Evolutionary conservation across 2,888 invertebrate species (phyloP), one percentile per base, ranked within the genome.

Genomic region (Liodrosophila aerea): DNA sequence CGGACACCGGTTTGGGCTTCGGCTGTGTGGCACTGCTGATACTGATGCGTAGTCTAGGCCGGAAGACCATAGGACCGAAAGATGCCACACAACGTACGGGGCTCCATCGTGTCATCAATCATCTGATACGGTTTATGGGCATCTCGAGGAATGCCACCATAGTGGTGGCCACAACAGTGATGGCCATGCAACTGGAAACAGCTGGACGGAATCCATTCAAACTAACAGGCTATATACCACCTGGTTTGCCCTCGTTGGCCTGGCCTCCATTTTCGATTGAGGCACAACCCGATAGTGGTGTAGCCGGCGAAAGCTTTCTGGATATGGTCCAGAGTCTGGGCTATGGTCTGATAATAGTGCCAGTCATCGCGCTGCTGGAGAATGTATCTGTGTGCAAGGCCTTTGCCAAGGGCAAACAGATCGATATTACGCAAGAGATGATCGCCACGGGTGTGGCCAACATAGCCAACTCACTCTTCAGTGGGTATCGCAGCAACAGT

Each of bases 381-480:
- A 95, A 95, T 81, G 95, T 97, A 68, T 95, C 97, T n/a, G 96
- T 87, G 5, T 87, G 87, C 64, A 87, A 87, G 47, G 87, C 87
- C n/a, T 87, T 88, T 30, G 92, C 94, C n/a, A 93, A 94, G 86
- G 95, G 95, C 9, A 93, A 93, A 86, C 92, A 94, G 46, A 94
- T 97, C 47, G 96, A 97, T 88, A 95, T 97, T 12, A 97, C 96
- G 30, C 97, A 97, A 89, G 98, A 98, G 91, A 92, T 98, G 86
- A 91, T 97, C 61, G 96, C 97, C 4, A 93, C 97, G 46, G 96
- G 96, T 22, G 87, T 94, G 18, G 82, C 87, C 16, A 95, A 96
- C 89, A 92, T 97, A 34, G 93, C 94, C 60, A 97, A 95, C 88
- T 95, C 95, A 0, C 95, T 97, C 89, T 93, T 97, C 77, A 94